Conservation (phyloP, 1,140 invertebrate genomes). For the Drosophila ficusphila region DNA sequence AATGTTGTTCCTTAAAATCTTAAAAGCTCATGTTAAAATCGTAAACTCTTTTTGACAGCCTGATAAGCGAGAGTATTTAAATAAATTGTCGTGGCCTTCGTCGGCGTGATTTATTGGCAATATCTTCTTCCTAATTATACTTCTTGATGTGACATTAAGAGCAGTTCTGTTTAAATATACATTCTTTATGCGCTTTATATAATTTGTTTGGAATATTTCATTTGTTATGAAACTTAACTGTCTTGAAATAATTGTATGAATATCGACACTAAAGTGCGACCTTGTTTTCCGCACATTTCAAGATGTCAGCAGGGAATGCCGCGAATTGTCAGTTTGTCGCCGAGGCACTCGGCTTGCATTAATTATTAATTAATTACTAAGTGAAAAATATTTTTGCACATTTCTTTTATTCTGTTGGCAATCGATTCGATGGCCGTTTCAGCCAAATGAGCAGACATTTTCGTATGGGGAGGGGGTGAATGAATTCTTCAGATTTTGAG, state of each 20-base stretch:
- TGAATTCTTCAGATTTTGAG: constrained; percentile 17
- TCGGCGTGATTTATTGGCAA: constrained; percentile 22
- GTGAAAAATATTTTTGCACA: constrained; percentile 32
- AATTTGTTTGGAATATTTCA: not conserved
- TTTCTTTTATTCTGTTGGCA: constrained; percentile 51
- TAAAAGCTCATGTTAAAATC: not conserved
- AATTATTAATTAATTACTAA: constrained; percentile 73
- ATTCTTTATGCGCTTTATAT: constrained; percentile 3
- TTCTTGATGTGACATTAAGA: constrained; percentile 15
- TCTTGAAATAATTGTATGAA: not conserved
- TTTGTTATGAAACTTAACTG: not conserved
- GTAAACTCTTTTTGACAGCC: constrained; percentile 2
- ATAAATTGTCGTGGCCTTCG: not conserved
- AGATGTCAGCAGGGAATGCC: constrained; percentile 31
- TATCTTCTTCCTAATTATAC: constrained; percentile 21
- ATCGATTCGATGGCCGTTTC: constrained; percentile 48
- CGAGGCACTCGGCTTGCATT: constrained; percentile 56
- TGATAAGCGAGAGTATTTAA: constrained; percentile 10
- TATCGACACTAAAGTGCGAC: not conserved
- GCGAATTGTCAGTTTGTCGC: constrained; percentile 54
- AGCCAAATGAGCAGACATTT: constrained; percentile 26
- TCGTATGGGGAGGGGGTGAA: not conserved
- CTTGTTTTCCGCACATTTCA: constrained; percentile 6
- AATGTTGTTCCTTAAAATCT: not conserved
- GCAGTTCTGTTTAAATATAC: not conserved